These are phyloP conservation scores for Anseranas semipalmata DNA, from an alignment of 2,113 vertebrate genomes.

Conservation along the genomic window DNA sequence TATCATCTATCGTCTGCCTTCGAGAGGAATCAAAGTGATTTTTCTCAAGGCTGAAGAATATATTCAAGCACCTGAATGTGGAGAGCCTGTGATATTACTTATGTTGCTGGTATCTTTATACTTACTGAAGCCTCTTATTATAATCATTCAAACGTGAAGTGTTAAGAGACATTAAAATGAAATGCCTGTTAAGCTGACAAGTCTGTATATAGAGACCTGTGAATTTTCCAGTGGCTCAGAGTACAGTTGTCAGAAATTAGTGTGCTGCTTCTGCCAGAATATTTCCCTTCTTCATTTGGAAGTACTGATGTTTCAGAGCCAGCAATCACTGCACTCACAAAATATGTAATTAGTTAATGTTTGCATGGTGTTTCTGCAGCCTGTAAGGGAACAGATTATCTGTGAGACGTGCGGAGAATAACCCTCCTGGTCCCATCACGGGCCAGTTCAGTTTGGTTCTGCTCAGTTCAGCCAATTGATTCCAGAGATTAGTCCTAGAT, in stretches of 20 bases:
- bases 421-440: background rate
- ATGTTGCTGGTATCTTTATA: background rate
- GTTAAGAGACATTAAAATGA: background rate
- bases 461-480: background rate
- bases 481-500: too few species aligned
- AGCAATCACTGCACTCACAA: background rate
- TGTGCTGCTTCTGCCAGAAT: conserved; percentile 24
- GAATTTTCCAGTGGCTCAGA: background rate
- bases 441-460: background rate
- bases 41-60: background rate
- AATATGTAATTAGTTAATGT: conserved; percentile 17
- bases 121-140: background rate
- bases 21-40: background rate
- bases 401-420: background rate
- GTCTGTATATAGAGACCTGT: background rate
- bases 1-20: background rate
- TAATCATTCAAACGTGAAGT: background rate
- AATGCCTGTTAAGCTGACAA: background rate
- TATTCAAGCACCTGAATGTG: background rate
- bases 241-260: background rate
- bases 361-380: background rate
- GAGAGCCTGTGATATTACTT: background rate
- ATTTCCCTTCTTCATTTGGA: conserved; percentile 8
- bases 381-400: background rate
- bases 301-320: background rate